phyloP scores from a whole-genome alignment of 2,113 vertebrate species.

The Heterotis niloticus region DNA sequence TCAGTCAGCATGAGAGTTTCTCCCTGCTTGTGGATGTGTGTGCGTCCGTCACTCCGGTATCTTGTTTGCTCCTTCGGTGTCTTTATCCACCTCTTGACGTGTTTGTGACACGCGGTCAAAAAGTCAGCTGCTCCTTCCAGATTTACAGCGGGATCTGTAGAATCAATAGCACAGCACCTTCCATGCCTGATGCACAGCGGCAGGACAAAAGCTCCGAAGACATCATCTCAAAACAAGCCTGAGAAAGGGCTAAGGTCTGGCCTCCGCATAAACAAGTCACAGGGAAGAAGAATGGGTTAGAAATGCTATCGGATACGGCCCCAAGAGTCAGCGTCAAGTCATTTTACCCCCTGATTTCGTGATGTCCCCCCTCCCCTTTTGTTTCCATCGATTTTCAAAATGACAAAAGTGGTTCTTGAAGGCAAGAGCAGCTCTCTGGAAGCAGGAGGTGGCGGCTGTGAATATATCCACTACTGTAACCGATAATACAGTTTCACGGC shows the following conservation, averaged over 20 bases:
- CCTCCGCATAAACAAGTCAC: not conserved
- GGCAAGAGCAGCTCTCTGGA: not conserved
- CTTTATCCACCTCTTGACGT: not conserved
- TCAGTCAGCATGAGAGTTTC: too few species aligned
- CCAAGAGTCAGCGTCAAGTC: not conserved
- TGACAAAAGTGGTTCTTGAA: slow-evolving; percentile 7
- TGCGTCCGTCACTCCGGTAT: not conserved
- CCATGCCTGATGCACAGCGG: not conserved
- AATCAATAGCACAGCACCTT: slow-evolving; percentile 1
- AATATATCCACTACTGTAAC: not conserved
- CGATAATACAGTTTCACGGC: not conserved
- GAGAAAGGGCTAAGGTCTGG: not conserved
- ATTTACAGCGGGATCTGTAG: not conserved
- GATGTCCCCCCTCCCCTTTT: not conserved
- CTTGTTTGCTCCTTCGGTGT: not conserved
- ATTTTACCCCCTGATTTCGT: not conserved
- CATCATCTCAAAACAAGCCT: not conserved
- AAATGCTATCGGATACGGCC: not conserved
- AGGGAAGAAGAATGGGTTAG: not conserved
- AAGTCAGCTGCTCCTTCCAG: not conserved
- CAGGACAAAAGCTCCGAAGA: not conserved
- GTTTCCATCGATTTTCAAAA: not conserved
- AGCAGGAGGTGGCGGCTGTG: not conserved
- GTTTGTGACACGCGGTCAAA: not conserved
- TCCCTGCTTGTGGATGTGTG: not conserved